Conservation (phyloP, 2,888 invertebrate species). For the Dastarcus helophoroides region DNA sequence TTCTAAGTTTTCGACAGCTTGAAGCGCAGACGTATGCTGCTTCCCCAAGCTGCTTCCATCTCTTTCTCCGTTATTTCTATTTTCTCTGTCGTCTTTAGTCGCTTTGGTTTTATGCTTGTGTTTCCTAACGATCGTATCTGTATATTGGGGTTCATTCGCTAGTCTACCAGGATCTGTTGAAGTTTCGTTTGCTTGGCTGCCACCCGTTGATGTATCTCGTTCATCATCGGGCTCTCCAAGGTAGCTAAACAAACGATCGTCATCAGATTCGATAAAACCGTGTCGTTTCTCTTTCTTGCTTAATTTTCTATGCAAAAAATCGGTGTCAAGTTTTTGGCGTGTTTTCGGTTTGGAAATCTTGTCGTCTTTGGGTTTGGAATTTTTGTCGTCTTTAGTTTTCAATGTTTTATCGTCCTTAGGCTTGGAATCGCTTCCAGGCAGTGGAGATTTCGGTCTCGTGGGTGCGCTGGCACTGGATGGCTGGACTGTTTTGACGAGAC, state of each 20-base stretch:
- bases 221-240: conserved; percentile 29
- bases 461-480: conserved; percentile 41
- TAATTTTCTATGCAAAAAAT: too few species aligned
- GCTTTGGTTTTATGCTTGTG: conserved; percentile 19
- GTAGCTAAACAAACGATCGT: conserved; percentile 19
- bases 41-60: too few species aligned
- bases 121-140: conserved; percentile 22
- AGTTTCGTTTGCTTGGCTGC: conserved; percentile 16
- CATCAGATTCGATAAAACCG: conserved; percentile 24
- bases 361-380: conserved; percentile 22
- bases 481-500: conserved; percentile 44
- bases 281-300: too few species aligned
- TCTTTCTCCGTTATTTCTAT: conserved; percentile 3
- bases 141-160: conserved; percentile 24
- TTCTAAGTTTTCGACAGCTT: too few species aligned
- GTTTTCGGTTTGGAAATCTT: too few species aligned
- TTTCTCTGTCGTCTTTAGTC: neutral
- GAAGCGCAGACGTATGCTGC: too few species aligned
- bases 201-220: conserved; percentile 19
- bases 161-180: conserved; percentile 22
- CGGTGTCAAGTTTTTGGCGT: too few species aligned
- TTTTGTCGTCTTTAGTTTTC: conserved; percentile 25
- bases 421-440: conserved; percentile 23
- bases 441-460: conserved; percentile 28
- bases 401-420: conserved; percentile 27